phyloP scores from a whole-genome alignment of 2,888 invertebrate genomes.

The Neoascia interrupta region DNA sequence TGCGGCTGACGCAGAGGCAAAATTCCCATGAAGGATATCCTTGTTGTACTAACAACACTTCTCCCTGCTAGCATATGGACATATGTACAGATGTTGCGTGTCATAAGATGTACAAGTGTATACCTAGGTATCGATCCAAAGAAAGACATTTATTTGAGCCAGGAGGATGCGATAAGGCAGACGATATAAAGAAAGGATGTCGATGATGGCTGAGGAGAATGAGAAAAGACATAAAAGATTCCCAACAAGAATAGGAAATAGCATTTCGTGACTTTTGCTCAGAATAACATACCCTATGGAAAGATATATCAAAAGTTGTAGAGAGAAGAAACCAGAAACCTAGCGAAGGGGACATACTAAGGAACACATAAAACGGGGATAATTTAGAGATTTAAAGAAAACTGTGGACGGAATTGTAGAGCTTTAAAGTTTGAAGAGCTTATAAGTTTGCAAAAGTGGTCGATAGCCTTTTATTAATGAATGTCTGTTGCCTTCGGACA shows the following conservation, averaged over 20 bases:
- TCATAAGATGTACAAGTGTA: conserved; percentile 30
- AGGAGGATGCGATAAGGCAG: conserved; percentile 36
- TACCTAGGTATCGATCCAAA: conserved; percentile 49
- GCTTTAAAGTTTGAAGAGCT: no score
- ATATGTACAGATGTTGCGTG: conserved; percentile 61
- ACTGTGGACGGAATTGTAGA: no score
- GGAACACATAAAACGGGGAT: no score
- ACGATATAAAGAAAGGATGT: conserved; percentile 41
- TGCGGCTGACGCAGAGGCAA: conserved; percentile 7
- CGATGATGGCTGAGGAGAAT: conserved; percentile 23
- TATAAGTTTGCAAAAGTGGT: no score
- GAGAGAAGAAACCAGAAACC: no score
- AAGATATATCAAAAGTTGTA: no score
- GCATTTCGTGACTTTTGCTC: background rate
- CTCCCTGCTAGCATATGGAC: conserved; percentile 52
- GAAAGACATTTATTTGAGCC: conserved; percentile 42
- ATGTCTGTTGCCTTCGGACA: no score
- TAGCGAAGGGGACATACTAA: no score
- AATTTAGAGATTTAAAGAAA: no score
- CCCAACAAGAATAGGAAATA: background rate
- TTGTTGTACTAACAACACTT: conserved; percentile 64
- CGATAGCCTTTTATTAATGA: no score
- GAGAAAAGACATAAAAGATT: conserved; percentile 1
- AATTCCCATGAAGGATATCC: conserved; percentile 68
- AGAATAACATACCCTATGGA: conserved; percentile 17